Conservation (phyloP, 2,797 vertebrate genomes). For the Hippocampus kuda region DNA sequence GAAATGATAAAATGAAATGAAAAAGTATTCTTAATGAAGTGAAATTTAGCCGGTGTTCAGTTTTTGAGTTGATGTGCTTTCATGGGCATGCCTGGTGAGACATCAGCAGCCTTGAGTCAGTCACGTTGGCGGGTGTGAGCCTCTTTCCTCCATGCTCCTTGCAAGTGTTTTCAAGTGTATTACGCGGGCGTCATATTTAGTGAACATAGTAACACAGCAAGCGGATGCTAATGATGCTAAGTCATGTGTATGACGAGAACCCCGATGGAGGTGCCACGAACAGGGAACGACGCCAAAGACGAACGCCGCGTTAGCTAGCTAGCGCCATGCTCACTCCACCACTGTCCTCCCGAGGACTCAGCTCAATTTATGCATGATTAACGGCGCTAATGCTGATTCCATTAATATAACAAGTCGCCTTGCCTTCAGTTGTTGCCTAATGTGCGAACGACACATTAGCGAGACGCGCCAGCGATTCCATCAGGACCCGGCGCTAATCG, state of each 20-base stretch:
- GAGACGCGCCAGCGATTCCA: conserved; percentile 42
- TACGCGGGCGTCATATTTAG: not conserved
- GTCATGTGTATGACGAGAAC: conserved; percentile 13
- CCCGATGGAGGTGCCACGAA: conserved; percentile 47
- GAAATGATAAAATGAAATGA: not conserved
- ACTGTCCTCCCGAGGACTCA: conserved; percentile 52
- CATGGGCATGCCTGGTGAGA: too few species aligned
- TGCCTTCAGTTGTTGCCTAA: conserved; percentile 50
- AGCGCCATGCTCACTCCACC: conserved; percentile 27
- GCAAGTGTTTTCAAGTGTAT: too few species aligned
- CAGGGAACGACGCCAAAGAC: conserved; percentile 54
- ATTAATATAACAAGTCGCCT: conserved; percentile 59
- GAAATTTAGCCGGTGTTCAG: not conserved
- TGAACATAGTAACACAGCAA: not conserved
- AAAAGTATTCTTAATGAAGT: too few species aligned
- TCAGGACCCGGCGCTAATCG: conserved; percentile 28
- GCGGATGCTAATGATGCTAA: not conserved
- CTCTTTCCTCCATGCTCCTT: too few species aligned
- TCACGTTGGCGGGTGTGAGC: too few species aligned
- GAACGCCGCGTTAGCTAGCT: conserved; percentile 43
- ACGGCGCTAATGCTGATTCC: conserved; percentile 58
- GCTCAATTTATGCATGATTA: conserved; percentile 63
- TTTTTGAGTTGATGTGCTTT: too few species aligned
- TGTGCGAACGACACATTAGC: conserved; percentile 58
- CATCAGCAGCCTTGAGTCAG: too few species aligned